Evolutionary conservation across 2,888 invertebrate species (phyloP).

Genomic region (Caenorhabditis sinica): DNA sequence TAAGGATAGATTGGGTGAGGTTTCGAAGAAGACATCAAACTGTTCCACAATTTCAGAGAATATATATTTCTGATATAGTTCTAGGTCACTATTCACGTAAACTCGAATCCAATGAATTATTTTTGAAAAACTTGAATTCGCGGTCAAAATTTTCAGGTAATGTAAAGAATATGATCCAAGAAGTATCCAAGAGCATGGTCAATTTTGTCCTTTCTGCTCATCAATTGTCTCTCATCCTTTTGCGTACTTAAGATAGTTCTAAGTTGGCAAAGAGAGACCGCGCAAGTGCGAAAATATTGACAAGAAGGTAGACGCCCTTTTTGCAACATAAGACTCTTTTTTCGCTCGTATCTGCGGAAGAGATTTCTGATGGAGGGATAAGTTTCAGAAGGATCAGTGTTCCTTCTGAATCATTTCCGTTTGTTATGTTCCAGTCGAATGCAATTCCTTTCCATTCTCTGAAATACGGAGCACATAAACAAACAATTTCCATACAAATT

Average conservation of each 20-base stretch:
- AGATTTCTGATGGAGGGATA: slow-evolving; percentile 2
- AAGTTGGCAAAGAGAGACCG: slow-evolving; percentile 51
- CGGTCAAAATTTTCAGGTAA: neutral
- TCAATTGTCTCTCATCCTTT: slow-evolving; percentile 28
- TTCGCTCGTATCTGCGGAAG: neutral
- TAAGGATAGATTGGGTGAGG: too few relatives aligned
- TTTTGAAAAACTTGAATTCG: neutral
- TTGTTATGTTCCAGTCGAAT: neutral
- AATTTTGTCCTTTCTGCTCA: slow-evolving; percentile 34
- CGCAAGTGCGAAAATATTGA: slow-evolving; percentile 63
- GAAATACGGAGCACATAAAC: neutral
- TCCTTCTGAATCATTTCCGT: neutral
- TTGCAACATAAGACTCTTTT: slow-evolving; percentile 43
- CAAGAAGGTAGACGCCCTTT: slow-evolving; percentile 53
- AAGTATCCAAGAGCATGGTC: slow-evolving; percentile 23
- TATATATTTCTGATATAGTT: too few relatives aligned
- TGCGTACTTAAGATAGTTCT: slow-evolving; percentile 31
- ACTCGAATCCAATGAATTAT: too few relatives aligned
- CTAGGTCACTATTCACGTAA: too few relatives aligned
- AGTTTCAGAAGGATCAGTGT: neutral
- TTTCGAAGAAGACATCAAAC: too few relatives aligned
- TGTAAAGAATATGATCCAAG: slow-evolving; percentile 7
- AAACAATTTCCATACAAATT: slow-evolving; percentile 7
- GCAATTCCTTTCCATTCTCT: neutral
- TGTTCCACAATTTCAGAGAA: too few relatives aligned